Conservation (phyloP, 2,113 vertebrate species). For the Cavia porcellus region DNA sequence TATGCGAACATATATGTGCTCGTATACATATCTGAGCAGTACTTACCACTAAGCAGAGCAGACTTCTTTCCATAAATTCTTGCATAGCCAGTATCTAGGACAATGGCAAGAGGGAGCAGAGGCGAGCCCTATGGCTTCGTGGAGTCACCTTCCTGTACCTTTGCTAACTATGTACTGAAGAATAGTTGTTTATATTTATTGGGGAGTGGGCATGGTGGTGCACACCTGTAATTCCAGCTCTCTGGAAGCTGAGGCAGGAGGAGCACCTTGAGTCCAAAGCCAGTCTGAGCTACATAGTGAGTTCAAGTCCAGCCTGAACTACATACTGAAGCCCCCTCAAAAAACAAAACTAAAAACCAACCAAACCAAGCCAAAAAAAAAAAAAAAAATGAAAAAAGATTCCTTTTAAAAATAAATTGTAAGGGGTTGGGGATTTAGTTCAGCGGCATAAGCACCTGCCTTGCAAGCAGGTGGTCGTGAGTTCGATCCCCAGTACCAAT, state of each 20-base stretch:
- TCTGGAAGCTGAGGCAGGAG: not conserved
- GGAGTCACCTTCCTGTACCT: not conserved
- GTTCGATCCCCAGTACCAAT: too few relatives aligned
- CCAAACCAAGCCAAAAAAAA: not conserved
- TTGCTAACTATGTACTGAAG: not conserved
- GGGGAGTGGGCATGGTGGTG: not conserved
- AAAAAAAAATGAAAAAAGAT: too few relatives aligned
- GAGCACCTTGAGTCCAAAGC: not conserved
- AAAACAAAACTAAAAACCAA: not conserved
- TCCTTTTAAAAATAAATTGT: slow-evolving; percentile 3
- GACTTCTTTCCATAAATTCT: slow-evolving; percentile 6
- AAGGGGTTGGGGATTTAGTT: too few relatives aligned
- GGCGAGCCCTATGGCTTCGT: not conserved
- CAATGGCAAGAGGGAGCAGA: not conserved
- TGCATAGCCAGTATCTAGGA: not conserved
- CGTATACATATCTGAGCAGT: not conserved
- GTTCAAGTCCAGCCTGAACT: not conserved
- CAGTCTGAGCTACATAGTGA: not conserved
- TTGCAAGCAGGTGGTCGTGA: too few relatives aligned
- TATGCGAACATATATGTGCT: not conserved
- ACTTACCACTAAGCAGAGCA: not conserved
- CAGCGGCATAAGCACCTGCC: too few relatives aligned
- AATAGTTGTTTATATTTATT: not conserved
- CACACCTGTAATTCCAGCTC: not conserved
- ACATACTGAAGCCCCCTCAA: not conserved